phyloP scores from a whole-genome alignment of 2,888 invertebrate species.

The Dichetophora obliterata region DNA sequence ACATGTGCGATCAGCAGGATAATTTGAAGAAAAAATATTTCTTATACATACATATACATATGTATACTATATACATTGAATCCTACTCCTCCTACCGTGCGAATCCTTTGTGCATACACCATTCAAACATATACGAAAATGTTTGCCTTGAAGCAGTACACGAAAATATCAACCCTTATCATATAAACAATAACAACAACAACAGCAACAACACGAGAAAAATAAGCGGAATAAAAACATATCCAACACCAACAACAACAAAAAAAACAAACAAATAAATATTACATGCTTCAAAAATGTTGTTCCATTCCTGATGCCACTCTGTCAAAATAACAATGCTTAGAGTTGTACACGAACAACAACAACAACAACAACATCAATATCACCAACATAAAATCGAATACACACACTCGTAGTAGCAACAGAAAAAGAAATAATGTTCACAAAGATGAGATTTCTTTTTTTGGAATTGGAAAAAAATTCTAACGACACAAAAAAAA shows the following conservation, averaged over 20 bases:
- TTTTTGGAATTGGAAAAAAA: constrained; percentile 10
- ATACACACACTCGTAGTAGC: neutral
- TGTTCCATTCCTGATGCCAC: constrained; percentile 57
- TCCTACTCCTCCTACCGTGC: constrained; percentile 5
- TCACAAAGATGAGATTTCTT: constrained; percentile 11
- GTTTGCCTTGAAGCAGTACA: constrained; percentile 40
- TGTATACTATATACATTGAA: too few relatives aligned
- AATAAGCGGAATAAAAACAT: constrained; percentile 3
- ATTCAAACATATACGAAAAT: constrained; percentile 29
- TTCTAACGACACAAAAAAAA: too few relatives aligned
- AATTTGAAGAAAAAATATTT: neutral
- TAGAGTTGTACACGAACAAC: neutral
- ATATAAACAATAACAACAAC: constrained; percentile 47
- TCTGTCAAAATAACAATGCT: constrained; percentile 20
- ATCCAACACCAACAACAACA: neutral
- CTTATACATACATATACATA: constrained; percentile 36
- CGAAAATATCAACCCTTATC: constrained; percentile 58
- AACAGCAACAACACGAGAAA: constrained; percentile 3
- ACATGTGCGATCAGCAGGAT: neutral
- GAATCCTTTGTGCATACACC: constrained; percentile 27
- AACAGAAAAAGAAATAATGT: neutral
- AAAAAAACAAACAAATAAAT: constrained; percentile 43
- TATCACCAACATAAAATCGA: neutral
- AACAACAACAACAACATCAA: neutral
- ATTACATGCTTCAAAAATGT: constrained; percentile 65